phyloP scores from a whole-genome alignment of 2,888 invertebrate species.

The Eulithis prunata region DNA sequence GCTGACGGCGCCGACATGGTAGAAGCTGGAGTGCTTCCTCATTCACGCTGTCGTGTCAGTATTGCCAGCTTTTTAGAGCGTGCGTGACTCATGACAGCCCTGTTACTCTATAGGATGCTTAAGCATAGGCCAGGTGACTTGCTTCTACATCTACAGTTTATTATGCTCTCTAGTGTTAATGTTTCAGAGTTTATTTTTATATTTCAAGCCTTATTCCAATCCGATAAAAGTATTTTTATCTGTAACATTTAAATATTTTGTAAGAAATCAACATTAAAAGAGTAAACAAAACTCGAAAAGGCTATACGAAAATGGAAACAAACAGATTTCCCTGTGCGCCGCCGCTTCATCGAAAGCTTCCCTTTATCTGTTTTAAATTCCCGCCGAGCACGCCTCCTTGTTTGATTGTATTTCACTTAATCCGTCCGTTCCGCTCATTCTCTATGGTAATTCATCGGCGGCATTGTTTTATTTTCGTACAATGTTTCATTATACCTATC shows the following conservation, averaged over 20 bases:
- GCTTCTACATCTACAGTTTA: background rate
- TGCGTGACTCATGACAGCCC: slow-evolving; percentile 21
- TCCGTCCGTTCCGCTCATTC: slow-evolving; percentile 79
- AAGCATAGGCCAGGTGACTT: background rate
- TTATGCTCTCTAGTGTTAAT: too few species aligned
- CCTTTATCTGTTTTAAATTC: slow-evolving; percentile 63
- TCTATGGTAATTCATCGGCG: slow-evolving; percentile 78
- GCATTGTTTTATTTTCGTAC: slow-evolving; percentile 78
- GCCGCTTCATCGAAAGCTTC: slow-evolving; percentile 52
- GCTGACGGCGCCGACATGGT: slow-evolving; percentile 63
- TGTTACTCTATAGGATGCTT: slow-evolving; percentile 10
- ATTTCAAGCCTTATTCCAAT: background rate
- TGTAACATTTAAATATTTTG: slow-evolving; percentile 29
- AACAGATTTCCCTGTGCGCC: slow-evolving; percentile 54
- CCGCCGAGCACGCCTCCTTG: slow-evolving; percentile 68
- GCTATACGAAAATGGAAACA: slow-evolving; percentile 51
- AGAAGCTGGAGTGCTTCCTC: slow-evolving; percentile 48
- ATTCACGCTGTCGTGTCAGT: slow-evolving; percentile 36
- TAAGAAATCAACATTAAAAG: slow-evolving; percentile 43
- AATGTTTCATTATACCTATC: slow-evolving; percentile 50
- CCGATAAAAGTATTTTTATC: background rate
- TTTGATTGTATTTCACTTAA: slow-evolving; percentile 81
- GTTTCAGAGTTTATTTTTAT: too few species aligned
- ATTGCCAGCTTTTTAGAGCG: slow-evolving; percentile 40
- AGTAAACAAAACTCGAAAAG: slow-evolving; percentile 48